Conservation (phyloP, 2,113 vertebrate species). For the Coreoperca whiteheadi region DNA sequence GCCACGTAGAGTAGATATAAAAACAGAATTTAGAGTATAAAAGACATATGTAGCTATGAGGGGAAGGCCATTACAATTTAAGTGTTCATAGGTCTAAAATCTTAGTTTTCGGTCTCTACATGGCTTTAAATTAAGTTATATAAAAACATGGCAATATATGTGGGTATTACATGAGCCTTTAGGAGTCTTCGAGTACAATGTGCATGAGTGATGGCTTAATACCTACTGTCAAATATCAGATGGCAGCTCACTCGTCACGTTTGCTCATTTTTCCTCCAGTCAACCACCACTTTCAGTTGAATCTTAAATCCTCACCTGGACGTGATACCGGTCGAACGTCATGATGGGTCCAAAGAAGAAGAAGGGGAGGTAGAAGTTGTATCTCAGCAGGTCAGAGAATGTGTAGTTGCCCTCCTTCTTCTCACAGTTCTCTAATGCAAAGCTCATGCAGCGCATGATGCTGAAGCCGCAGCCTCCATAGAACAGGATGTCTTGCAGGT, state of each 20-base stretch:
- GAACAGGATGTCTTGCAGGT: conserved; percentile 95
- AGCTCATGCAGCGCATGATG: conserved; percentile 96
- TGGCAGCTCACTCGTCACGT: neutral
- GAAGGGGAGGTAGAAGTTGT: conserved; percentile 99
- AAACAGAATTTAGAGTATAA: neutral
- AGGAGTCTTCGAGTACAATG: neutral
- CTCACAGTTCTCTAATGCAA: conserved; percentile 91
- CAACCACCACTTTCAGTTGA: neutral
- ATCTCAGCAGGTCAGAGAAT: conserved; percentile 92
- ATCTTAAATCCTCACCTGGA: conserved; percentile 85
- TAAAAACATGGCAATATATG: neutral
- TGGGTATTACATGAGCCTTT: conserved; percentile 4
- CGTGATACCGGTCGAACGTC: conserved; percentile 93
- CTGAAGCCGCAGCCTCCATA: conserved; percentile 93
- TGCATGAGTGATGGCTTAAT: neutral
- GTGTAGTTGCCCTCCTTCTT: conserved; percentile 90
- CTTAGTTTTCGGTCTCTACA: neutral
- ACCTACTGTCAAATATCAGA: neutral
- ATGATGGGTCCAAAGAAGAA: conserved; percentile 99
- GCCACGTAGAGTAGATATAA: neutral
- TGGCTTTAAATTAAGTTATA: conserved; percentile 1
- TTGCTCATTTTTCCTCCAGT: neutral
- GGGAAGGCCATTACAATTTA: neutral
- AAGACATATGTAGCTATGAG: neutral
- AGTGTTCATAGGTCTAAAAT: neutral